These are phyloP conservation scores for Nemurella pictetii DNA, from an alignment of 2,888 invertebrate genomes.

Conservation along the genomic window DNA sequence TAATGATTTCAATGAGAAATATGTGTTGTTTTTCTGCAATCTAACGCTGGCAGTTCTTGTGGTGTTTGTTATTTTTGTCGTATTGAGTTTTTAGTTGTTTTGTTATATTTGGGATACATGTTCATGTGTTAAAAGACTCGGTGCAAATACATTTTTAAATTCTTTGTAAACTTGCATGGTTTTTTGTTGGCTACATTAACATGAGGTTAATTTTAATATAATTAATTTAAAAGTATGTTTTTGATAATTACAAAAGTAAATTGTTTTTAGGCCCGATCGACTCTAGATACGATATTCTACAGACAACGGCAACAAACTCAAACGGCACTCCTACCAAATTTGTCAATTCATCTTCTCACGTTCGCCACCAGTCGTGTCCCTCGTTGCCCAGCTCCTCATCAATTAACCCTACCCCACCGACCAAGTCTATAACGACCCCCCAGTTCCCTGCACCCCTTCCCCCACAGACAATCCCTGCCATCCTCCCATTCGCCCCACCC, in stretches of 20 bases:
- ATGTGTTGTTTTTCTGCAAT: neutral
- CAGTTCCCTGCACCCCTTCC: slow-evolving; percentile 43
- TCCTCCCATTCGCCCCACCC: slow-evolving; percentile 26
- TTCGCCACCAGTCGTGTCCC: slow-evolving; percentile 41
- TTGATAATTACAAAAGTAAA: neutral
- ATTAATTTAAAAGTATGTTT: neutral
- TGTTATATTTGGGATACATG: neutral
- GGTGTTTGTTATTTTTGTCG: neutral
- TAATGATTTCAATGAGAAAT: neutral
- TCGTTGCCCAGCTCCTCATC: slow-evolving; percentile 40
- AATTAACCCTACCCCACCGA: slow-evolving; percentile 41
- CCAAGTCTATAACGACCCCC: slow-evolving; percentile 43
- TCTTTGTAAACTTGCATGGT: neutral
- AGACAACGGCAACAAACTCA: slow-evolving; percentile 46
- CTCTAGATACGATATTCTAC: slow-evolving; percentile 53
- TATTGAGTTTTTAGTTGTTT: neutral
- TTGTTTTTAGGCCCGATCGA: slow-evolving; percentile 48
- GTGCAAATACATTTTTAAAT: neutral
- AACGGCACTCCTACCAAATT: slow-evolving; percentile 40
- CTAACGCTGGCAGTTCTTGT: neutral
- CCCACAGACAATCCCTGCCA: slow-evolving; percentile 38
- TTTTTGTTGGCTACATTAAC: neutral
- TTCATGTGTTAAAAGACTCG: neutral
- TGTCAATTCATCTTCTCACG: slow-evolving; percentile 39
- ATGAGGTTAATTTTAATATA: neutral